Evolutionary conservation across 23 tunicate species (phyloP), one percentile per base, ranked within the genome.

Genomic region (Ciona savignyi): DNA sequence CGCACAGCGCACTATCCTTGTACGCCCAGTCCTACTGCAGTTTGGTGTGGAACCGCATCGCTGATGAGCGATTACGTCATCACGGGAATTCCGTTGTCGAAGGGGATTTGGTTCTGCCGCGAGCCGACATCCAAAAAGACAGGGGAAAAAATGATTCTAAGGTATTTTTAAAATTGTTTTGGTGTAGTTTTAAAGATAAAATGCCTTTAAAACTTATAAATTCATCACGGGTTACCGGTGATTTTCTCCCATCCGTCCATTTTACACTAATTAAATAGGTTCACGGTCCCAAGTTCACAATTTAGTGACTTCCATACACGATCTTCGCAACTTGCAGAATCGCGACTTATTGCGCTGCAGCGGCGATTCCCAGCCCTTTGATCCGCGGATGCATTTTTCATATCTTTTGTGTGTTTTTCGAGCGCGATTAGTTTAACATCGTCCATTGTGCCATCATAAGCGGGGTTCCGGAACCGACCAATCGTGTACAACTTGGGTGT

Each of bases 21-120:
- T 69, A 69, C 75, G 33, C 66, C 30, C 75, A 78, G 33, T 35
- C 76, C 19, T 78, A 42, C 76, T 78, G 65, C 67, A 78, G 83
- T 35, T 49, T 26, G 60, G n/a, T 69, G 20, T 78, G 83, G 83
- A 78, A 78, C 34, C 19, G 2, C 35, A 56, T 78, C 23, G 83
- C 76, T 11, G 27, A 66, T 28, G 33, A 25, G 25, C 60, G 83
- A 4, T 23, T 78, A 4, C 34, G n/a, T 24, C 72, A 51, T 2
- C 71, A 27, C 23, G 83, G 83, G 34, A 3, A 33, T 69, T 29
- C 35, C 28, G 75, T 68, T 3, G 65, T 35, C 3, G 66, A 34
- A 23, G 83, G 83, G 34, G 83, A 78, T 35, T 30, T 78, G 33
- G 75, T 70, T 26, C 24, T 63, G 11, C 56, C 56, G 56, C 56